Conservation (phyloP, 2,888 invertebrate genomes). For the Lithodes maja region DNA sequence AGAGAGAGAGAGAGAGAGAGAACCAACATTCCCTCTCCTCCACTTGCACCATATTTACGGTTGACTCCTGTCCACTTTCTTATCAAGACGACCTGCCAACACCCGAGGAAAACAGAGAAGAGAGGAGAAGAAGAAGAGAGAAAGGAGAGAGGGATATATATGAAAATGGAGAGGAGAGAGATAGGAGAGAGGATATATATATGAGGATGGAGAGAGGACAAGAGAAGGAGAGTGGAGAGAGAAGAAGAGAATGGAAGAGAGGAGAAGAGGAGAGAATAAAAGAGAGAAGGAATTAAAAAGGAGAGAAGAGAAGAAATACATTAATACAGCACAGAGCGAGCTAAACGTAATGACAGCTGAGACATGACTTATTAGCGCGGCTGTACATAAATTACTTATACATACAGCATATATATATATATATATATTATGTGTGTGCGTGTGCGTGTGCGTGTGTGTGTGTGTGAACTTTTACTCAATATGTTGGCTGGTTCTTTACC, state of each 20-base stretch:
- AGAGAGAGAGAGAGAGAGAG: not conserved
- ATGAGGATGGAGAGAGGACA: not conserved
- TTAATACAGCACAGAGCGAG: not conserved
- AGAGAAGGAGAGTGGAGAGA: not conserved
- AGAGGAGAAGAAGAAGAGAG: not conserved
- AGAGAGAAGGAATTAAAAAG: not conserved
- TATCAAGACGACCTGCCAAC: slow-evolving; percentile 7
- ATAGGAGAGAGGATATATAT: not conserved
- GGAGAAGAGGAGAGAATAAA: slow-evolving; percentile 16
- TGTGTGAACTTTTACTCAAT: too few relatives aligned
- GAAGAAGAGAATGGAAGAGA: not conserved
- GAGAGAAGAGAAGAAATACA: not conserved
- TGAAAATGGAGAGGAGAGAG: not conserved
- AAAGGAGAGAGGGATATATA: not conserved
- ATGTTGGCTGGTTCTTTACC: too few relatives aligned
- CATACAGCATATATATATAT: too few relatives aligned
- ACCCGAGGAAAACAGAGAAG: not conserved
- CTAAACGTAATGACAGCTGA: too few relatives aligned
- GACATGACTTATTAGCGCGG: too few relatives aligned
- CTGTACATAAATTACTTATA: too few relatives aligned
- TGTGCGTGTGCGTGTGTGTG: too few relatives aligned
- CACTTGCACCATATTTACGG: slow-evolving; percentile 2
- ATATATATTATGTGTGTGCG: too few relatives aligned
- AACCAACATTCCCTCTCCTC: not conserved
- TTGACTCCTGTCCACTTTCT: slow-evolving; percentile 20